Evolutionary conservation across 2,888 invertebrate genomes (phyloP), one percentile per base, ranked within the genome.

Genomic region (Drosophila limbata): DNA sequence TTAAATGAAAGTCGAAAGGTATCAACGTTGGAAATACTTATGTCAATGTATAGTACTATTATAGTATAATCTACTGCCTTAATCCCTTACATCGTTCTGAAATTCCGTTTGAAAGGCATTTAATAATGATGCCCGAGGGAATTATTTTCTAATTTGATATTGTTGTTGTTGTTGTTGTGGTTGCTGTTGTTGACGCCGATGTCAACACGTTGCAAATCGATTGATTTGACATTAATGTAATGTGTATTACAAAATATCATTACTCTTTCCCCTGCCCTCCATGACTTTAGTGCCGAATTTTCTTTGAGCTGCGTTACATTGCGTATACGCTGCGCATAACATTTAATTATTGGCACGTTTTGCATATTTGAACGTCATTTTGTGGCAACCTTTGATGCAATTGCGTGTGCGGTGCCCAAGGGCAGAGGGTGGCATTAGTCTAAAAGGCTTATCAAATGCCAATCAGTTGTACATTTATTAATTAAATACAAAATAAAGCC

Each of bases 401-500:
- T 42, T 57, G 19, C n/a, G 8, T 19, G 19, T 19, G 13, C 13
- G 25, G 6, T 15, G 37, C 35, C n/a, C 45, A 33, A 42, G 31
- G 19, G n/a, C n/a, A 15, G 19, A 4, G 17, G 17, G 8, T 25
- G 9, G 4, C 28, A 42, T 51, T 45, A 25, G 25, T 25, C 21
- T 13, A 33, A 45, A 51, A 25, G 45, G 63, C 69, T 77, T 71
- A 55, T 69, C 48, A 59, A 45, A 71, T 70, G 48, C 37, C 66
- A 69, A 78, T 66, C 63, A 57, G 31, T 59, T 59, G 68, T 39
- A 63, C 39, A 65, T 61, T 69, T 75, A 80, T 77, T 77, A 80
- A 73, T 68, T 77, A 56, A 72, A 69, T 74, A 37, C 56, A 52
- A 45, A 4, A 21, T 25, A 47, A 72, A 47, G 35, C 42, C 44